These are phyloP conservation scores for Microhierax caerulescens DNA, from an alignment of 2,797 vertebrate species.

Conservation along the genomic window DNA sequence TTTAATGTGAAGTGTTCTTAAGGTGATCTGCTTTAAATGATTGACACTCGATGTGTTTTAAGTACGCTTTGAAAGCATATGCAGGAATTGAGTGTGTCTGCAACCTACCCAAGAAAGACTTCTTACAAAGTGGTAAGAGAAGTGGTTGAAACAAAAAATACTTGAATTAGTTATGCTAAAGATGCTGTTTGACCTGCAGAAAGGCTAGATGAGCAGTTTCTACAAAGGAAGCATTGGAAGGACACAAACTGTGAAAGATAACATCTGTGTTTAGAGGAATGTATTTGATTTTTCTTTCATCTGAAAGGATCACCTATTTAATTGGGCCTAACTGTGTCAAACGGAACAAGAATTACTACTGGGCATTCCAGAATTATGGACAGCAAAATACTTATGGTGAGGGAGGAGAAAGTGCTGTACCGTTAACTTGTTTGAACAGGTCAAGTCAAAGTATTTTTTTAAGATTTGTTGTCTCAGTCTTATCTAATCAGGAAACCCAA, in stretches of 20 bases:
- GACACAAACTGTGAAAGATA: background rate
- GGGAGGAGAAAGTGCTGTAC: background rate
- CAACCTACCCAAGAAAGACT: background rate
- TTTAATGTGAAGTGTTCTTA: background rate
- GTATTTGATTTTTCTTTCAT: background rate
- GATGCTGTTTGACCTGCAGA: background rate
- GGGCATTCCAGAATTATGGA: background rate
- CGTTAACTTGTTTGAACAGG: background rate
- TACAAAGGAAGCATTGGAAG: background rate
- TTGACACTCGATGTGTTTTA: background rate
- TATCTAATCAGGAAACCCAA: background rate
- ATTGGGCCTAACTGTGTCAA: background rate
- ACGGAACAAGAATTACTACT: background rate
- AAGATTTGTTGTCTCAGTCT: background rate
- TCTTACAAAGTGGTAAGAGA: background rate
- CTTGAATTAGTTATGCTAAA: background rate
- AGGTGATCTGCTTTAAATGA: background rate
- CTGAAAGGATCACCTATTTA: background rate
- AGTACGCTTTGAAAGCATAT: background rate
- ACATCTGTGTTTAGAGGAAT: background rate
- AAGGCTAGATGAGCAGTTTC: background rate
- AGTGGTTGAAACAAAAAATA: background rate
- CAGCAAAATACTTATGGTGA: background rate
- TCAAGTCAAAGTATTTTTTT: background rate
- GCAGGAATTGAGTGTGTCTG: background rate